Conservation (phyloP, 2,888 invertebrate genomes). For the Anodontia alba region DNA sequence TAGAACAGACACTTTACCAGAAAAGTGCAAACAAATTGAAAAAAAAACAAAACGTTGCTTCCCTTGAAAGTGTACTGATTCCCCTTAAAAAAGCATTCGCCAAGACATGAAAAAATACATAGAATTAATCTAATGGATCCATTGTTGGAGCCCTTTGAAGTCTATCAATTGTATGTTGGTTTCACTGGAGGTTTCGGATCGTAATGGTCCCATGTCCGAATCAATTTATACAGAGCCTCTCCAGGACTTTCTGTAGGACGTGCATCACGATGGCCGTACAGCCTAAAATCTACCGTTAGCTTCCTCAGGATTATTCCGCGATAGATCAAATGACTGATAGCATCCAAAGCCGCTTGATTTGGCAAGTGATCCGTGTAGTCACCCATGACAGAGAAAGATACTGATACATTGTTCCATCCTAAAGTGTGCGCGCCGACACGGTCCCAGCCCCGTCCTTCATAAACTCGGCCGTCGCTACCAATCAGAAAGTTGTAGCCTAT, state of each 20-base stretch:
- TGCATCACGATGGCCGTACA: slow-evolving; percentile 73
- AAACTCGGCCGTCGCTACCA: slow-evolving; percentile 91
- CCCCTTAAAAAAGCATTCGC: no score
- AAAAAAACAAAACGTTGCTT: no score
- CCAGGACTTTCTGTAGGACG: slow-evolving; percentile 64
- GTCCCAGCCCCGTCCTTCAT: slow-evolving; percentile 91
- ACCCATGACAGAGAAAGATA: slow-evolving; percentile 73
- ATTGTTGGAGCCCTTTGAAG: no score
- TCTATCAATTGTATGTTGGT: no score
- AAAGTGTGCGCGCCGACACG: slow-evolving; percentile 90
- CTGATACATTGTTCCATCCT: slow-evolving; percentile 86
- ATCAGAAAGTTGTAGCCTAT: slow-evolving; percentile 89
- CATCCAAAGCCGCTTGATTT: slow-evolving; percentile 60
- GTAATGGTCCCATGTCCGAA: slow-evolving; percentile 60
- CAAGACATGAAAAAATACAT: no score
- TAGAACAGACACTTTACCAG: no score
- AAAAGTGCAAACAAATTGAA: no score
- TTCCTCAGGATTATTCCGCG: slow-evolving; percentile 67
- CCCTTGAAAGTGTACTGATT: no score
- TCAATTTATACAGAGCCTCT: slow-evolving; percentile 59
- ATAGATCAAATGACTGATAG: slow-evolving; percentile 67
- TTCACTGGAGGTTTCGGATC: neutral
- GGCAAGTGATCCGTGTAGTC: slow-evolving; percentile 70
- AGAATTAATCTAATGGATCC: no score
- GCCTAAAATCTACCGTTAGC: slow-evolving; percentile 55